Base-by-base conservation (phyloP, 1,140 invertebrate species). In the Drosophila mojavensis region DNA sequence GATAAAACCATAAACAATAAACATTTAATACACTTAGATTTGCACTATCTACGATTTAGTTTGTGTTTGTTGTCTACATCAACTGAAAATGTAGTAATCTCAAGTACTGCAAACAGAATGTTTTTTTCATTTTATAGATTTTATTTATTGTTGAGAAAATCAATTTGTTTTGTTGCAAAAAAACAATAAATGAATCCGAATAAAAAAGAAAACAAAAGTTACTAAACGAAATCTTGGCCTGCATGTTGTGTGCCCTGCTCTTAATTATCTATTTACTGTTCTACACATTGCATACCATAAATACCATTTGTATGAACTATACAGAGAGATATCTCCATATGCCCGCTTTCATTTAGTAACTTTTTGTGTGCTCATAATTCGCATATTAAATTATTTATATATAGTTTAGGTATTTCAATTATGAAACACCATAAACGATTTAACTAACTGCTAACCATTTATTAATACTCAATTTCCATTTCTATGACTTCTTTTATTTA, bases 401-500 rank as follows among this genome's bases (percentile, higher is more conserved):
- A 55, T 30, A 17, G 17, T 17, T 33, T 43, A 61, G 58, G 28
- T 43, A 60, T 50, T 50, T 50, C 15, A 9, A 45, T 45, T 50
- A 61, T 28, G 20, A 59, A 60, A 53, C 20, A 51, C 24, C 15
- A 56, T 17, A 58, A 86, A 65, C 75, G 62, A 26, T 56, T 47
- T 53, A 83, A 79, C 77, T 89, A 86, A 86, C 84, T 63, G 76
- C 83, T 86, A 86, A 86, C 83, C 82, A 77, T 71, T 56, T 78
- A 71, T 66, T 86, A 84, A 84, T 75, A 83, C 77, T 83, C 81
- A 80, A 83, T 86, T 86, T 86, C 83, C 83, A 89, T 80, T 83
- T 86, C 83, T 86, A 88, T 62, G 69, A 86, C 81, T 86, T 79
- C 78, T 81, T 79, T 72, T 86, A 81, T 86, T 86, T 86, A 83